Evolutionary conservation across 2,888 invertebrate genomes (phyloP), one percentile per base, ranked within the genome.

Genomic region (Pherbina coryleti): DNA sequence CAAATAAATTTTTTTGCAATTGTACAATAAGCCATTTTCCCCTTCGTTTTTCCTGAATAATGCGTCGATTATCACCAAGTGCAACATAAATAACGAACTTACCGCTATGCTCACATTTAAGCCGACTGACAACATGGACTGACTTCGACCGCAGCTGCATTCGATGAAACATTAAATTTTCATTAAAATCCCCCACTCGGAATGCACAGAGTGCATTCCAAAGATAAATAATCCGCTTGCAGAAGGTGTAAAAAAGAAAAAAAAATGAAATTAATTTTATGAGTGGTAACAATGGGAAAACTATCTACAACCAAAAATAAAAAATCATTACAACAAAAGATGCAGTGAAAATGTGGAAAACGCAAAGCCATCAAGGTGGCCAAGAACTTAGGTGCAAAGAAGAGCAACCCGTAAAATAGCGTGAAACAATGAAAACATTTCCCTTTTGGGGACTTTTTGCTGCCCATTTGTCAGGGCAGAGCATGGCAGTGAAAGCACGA

Each of bases 131-230:
- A 53, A 53, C 19, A n/a, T 34, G 34, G 37, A 28, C 57, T 19
- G 31, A 19, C 22, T 5, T 17, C 14, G 72, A 57, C 55, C 51
- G 31, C 74, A 74, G 74, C 37, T 75, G 66, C 67, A 75, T 75
- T 34, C 66, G 25, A 66, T 49, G 60, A 51, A 64, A 77, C 67
- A 79, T 81, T 78, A 77, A 79, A 80, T 77, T 81, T 81, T 79
- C 79, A 79, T 79, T 80, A 77, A 79, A 80, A 79, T 78, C 79
- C 78, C 77, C 77, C 76, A 79, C 17, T 49, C 49, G 66, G 75
- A 64, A 75, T 72, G 71, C 77, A 74, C 67, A 9, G 25, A 62
- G 22, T 75, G 75, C 67, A 75, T 31, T 53, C 31, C 34, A 37
- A 67, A 37, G 53, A 75, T 67, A 75, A 67, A 75, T 67, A 66